Evolutionary conservation across 2,797 vertebrate genomes (phyloP).

Genomic region (Anniella stebbinsi): DNA sequence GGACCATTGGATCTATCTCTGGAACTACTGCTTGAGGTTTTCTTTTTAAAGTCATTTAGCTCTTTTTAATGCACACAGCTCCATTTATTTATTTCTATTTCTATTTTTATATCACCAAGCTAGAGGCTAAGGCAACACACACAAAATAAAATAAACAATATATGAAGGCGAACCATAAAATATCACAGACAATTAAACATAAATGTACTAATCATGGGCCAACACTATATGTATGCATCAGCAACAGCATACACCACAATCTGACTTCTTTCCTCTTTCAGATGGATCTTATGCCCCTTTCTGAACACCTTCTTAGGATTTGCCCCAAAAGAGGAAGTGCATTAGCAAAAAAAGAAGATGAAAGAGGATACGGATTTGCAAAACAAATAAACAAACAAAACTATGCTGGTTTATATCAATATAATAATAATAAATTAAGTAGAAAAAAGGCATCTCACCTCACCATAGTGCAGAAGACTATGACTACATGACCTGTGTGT

Average conservation of each 20-base stretch:
- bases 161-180: not conserved
- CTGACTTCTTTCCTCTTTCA: not conserved
- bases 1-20: not conserved
- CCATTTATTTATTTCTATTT: not conserved
- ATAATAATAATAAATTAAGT: not conserved
- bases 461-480: not conserved
- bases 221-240: not conserved
- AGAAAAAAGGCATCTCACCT: not conserved
- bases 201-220: not conserved
- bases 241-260: not conserved
- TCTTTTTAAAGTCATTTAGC: not conserved
- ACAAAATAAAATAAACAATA: not conserved
- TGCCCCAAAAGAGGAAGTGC: not conserved
- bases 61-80: slow-evolving; percentile 1
- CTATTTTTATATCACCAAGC: not conserved
- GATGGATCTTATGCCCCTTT: not conserved
- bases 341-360: not conserved
- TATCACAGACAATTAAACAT: not conserved
- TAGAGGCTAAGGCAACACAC: not conserved
- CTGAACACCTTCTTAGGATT: not conserved
- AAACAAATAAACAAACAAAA: not conserved
- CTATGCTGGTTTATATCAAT: not conserved
- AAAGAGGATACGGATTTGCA: slow-evolving; percentile 1
- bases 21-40: not conserved
- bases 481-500: not conserved